Base-by-base conservation (phyloP, 1,140 invertebrate genomes). In the Scaptomyza pallida region DNA sequence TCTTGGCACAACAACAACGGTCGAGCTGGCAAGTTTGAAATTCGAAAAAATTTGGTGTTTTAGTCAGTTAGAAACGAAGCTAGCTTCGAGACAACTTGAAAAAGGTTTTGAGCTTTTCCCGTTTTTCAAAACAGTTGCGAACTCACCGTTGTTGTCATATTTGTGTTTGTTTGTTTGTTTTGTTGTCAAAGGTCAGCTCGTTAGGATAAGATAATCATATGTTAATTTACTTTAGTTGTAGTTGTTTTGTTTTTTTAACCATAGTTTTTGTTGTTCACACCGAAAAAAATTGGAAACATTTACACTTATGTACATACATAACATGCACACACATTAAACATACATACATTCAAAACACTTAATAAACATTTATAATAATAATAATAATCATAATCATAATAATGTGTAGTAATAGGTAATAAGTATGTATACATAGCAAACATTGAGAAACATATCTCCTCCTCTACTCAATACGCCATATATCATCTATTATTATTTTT, bases 341-440 rank as follows among this genome's bases (percentile, higher is more conserved):
- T 41, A 81, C 83, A 86, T 78, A 86, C 82, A 89, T 73, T 50
- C 82, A 82, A 68, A 55, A 88, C 75, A 88, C 83, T 89, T 88
- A 85, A 82, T 89, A 71, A 82, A 88, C 78, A 86, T 86, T 86
- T 75, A 88, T 88, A 77, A 73, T 71, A 64, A 45, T 63, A 47
- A 56, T 62, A 63, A 63, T 65, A 65, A 56, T 70, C 59, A 54
- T 64, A 59, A 67, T 71, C 35, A 61, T 70, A 68, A 88, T 68
- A 88, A 74, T 88, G 73, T 85, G 77, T 75, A 75, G 78, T 85
- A 85, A 74, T 85, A 86, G 80, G 35, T 83, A 86, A 72, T 72
- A 72, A 54, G 47, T 48, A 75, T 75, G 21, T 48, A 72, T 75
- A 72, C 72, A 78, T 86, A 88, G 82, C 82, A 85, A 81, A 88